Percentiles rank a stretch among this genome's conserved stretches.
phyloP scores from a whole-genome alignment of 1,140 invertebrate genomes.

The Dreissena polymorpha region DNA sequence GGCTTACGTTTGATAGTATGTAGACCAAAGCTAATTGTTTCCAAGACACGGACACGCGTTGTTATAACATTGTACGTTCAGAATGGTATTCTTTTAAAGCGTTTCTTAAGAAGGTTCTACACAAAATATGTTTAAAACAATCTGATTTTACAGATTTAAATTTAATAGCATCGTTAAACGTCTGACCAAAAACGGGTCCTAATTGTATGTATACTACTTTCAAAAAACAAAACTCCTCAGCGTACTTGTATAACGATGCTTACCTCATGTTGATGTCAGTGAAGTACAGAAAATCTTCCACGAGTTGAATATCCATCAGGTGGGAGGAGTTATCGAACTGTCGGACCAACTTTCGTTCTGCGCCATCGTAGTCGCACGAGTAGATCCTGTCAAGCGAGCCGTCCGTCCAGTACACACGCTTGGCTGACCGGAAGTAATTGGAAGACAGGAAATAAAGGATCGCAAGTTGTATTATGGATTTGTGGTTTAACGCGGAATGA shows the following conservation, averaged over 20 bases:
- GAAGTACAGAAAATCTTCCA: slow-evolving; percentile 28
- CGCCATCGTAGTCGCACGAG: slow-evolving; percentile 24
- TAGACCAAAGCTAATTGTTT: too few relatives aligned
- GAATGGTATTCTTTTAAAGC: too few relatives aligned
- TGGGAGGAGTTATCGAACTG: neutral
- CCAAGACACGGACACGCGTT: too few relatives aligned
- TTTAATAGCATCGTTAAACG: too few relatives aligned
- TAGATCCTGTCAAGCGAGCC: slow-evolving; percentile 34
- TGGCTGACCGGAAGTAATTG: neutral
- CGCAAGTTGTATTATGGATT: neutral
- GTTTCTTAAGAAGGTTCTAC: too few relatives aligned
- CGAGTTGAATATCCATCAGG: slow-evolving; percentile 31
- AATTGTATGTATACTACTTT: too few relatives aligned
- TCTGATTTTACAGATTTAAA: too few relatives aligned
- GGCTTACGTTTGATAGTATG: too few relatives aligned
- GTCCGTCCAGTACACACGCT: slow-evolving; percentile 46
- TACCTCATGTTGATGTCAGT: slow-evolving; percentile 22
- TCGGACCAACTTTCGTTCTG: neutral
- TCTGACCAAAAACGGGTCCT: too few relatives aligned
- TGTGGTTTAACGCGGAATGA: neutral
- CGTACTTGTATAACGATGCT: neutral
- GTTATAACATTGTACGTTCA: too few relatives aligned
- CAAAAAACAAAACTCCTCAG: too few relatives aligned
- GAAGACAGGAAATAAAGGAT: neutral
- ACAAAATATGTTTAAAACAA: too few relatives aligned